Evolutionary conservation across 2,797 vertebrate species (phyloP), one percentile per base, ranked within the genome.

Genomic region (Spatula clypeata): DNA sequence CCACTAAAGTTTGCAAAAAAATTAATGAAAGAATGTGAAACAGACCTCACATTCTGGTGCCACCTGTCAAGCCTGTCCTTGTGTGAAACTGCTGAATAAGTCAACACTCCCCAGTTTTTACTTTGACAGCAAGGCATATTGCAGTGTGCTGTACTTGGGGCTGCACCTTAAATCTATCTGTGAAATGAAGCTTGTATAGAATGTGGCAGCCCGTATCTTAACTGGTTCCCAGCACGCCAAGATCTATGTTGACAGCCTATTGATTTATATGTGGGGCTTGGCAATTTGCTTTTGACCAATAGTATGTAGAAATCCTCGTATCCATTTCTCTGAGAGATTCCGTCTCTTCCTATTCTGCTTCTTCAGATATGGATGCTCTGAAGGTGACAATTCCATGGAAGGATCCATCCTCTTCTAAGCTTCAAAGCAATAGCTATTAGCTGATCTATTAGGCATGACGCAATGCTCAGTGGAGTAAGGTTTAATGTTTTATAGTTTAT

Each of bases 31-130:
- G 91, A 91, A 86, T 96, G 86, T 38, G 91, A 96, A 97, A 92
- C 94, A 97, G 96, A 90, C 73, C 94, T 97, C 93, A 79, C 94
- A 84, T 95, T 96, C 91, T 96, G 95, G 87, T 96, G 96, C 93
- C 94, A 96, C 94, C 96, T 95, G 94, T 94, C 96, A 96, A 72
- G 95, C 90, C 94, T 94, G 91, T 93, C 95, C 93, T 95, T 70
- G 95, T 96, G 93, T 96, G 96, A 96, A 96, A 94, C 87, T 96
- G 95, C 93, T 96, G 96, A 96, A 96, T 94, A 95, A 95, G 96
- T 91, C 96, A 97, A 55, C 89, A 77, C 87, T 95, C 42, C 62
- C 91, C 38, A 77, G 72, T 94, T 94, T 85, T 86, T 29, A 58
- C 94, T 95, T 58, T 95, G 95, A 94, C 96, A 96, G 92, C 77